Base-by-base conservation (phyloP, 1,140 invertebrate species). In the Agrilus planipennis region DNA sequence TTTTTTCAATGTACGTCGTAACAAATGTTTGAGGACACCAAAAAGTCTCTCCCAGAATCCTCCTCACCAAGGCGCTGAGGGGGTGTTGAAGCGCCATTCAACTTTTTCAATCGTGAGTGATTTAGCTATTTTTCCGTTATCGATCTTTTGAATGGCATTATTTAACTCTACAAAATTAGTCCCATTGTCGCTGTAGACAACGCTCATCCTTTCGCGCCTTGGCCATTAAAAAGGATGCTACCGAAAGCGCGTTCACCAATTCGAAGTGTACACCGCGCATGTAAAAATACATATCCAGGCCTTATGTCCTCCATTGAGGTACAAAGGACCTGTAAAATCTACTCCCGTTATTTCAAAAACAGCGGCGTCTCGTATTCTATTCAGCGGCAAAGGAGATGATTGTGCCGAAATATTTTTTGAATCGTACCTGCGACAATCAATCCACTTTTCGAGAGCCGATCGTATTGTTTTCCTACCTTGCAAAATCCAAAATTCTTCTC, bases 401-500 rank as follows among this genome's bases (percentile, higher is more conserved):
- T 38, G 23, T n/a, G 17, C 28, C 17, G 28, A 25, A 11, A 55
- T 23, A 1, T 17, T 6, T 45, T 57, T 60, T 0, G 41, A 21
- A 29, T 18, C 34, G 16, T 50, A 45, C 32, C 51, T 39, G 23
- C 47, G 50, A 46, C 58, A 62, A 22, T 43, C 25, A 14, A 51
- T 42, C 34, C 60, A 64, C 15, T 38, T 49, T n/a, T 14, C 11
- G 7, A 63, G 46, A 15, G 57, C 43, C 4, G 27, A 27, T 16
- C 42, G 35, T 2, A 63, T 42, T 11, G 44, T 39, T 42, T 51
- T 32, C 20, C 53, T 25, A 9, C 45, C 42, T 5, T 46, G 42
- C 5, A 53, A 31, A 16, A 60, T 49, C 57, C 57, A 60, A 41
- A 47, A 54, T 34, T 43, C 41, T 36, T 57, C 53, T 21, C 55